phyloP scores from a whole-genome alignment of 2,888 invertebrate genomes.

The Dicyrtoma fusca region DNA sequence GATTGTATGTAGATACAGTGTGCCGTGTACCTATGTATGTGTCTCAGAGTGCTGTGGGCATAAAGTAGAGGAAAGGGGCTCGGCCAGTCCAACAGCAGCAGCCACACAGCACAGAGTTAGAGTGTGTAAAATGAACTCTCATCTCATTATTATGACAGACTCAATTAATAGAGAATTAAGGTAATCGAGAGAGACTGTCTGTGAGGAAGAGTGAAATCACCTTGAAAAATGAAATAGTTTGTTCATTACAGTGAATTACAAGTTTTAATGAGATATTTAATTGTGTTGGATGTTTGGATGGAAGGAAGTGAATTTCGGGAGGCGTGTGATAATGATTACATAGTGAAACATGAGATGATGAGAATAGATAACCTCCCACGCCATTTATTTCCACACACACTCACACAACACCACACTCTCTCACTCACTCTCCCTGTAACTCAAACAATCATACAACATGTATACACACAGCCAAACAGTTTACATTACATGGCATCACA shows the following conservation, averaged over 20 bases:
- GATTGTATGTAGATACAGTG: too few relatives aligned
- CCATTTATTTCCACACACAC: constrained; percentile 21
- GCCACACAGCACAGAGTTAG: too few relatives aligned
- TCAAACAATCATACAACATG: too few relatives aligned
- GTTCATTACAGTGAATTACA: constrained; percentile 37
- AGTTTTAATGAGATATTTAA: constrained; percentile 39
- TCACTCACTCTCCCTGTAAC: neutral
- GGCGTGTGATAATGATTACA: constrained; percentile 28
- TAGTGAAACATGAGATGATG: constrained; percentile 36
- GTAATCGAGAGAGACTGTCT: constrained; percentile 2
- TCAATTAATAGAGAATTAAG: too few relatives aligned
- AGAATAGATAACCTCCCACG: constrained; percentile 35
- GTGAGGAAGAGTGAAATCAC: constrained; percentile 1
- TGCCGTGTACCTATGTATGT: too few relatives aligned
- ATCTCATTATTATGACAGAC: constrained; percentile 8
- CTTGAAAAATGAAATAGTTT: constrained; percentile 29
- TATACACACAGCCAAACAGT: too few relatives aligned
- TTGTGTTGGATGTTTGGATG: constrained; percentile 22
- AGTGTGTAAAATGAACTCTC: neutral
- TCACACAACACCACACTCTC: neutral
- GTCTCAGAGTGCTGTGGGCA: too few relatives aligned
- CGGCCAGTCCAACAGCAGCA: too few relatives aligned
- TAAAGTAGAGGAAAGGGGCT: too few relatives aligned
- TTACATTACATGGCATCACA: too few relatives aligned
- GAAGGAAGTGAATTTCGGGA: constrained; percentile 29